A percentile compares a stretch with the other conserved stretches of the same genome.
phyloP scores from a whole-genome alignment of 2,888 invertebrate genomes.

The Flexamia atlantica region DNA sequence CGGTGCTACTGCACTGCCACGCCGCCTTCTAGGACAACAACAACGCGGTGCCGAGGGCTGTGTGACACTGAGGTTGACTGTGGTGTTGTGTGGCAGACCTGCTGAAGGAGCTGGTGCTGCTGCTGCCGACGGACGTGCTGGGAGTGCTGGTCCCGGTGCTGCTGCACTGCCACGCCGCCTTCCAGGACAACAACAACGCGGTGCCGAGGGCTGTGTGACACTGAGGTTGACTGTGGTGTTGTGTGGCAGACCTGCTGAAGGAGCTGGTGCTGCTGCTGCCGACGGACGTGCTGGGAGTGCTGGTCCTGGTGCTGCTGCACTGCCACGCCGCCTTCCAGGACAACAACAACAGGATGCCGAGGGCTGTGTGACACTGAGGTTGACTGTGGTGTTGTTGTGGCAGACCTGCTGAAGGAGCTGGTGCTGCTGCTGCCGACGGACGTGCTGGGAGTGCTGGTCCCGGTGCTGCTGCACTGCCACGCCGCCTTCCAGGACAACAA shows the following conservation, averaged over 20 bases:
- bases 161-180: constrained; percentile 89
- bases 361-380: no score
- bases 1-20: constrained; percentile 91
- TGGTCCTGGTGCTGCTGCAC: constrained; percentile 91
- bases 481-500: constrained; percentile 87
- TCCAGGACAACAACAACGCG: constrained; percentile 85
- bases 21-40: constrained; percentile 87
- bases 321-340: constrained; percentile 90
- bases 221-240: no score
- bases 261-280: constrained; percentile 89
- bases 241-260: constrained; percentile 85
- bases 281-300: constrained; percentile 86
- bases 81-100: no score
- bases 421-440: constrained; percentile 88
- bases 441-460: constrained; percentile 89
- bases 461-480: constrained; percentile 91
- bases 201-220: constrained; percentile 85
- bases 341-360: constrained; percentile 82
- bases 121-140: constrained; percentile 88
- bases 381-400: no score
- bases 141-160: constrained; percentile 91
- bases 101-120: constrained; percentile 86
- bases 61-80: no score
- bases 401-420: constrained; percentile 87
- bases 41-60: constrained; percentile 83